Percentiles rank a stretch among this genome's conserved stretches.
These are phyloP conservation scores for Rallus crepitans DNA, from an alignment of 2,797 vertebrate genomes.

Conservation along the genomic window DNA sequence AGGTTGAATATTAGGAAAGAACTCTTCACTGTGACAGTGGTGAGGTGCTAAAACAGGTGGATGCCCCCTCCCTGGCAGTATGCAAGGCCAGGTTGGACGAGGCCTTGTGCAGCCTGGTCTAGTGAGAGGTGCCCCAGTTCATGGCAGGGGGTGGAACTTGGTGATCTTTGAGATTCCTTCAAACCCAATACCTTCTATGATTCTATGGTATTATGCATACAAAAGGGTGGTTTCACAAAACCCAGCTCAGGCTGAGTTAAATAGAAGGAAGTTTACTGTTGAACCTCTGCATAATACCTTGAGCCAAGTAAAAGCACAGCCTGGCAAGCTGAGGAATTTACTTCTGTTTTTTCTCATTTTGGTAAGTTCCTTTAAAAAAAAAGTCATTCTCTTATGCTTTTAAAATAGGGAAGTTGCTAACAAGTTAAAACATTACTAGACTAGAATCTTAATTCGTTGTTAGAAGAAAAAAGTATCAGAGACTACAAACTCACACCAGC, in stretches of 20 bases:
- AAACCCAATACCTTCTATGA: too few species aligned
- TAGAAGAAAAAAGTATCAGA: background rate
- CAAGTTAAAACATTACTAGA: background rate
- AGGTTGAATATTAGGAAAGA: too few species aligned
- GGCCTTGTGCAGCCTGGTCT: too few species aligned
- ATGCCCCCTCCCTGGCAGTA: too few species aligned
- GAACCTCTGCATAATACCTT: constrained; percentile 4
- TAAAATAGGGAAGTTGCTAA: background rate
- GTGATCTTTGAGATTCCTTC: too few species aligned
- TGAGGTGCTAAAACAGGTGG: too few species aligned
- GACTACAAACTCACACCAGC: background rate
- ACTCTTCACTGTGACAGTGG: too few species aligned
- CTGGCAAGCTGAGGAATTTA: background rate
- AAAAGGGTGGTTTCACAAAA: background rate
- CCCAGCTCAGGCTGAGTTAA: background rate
- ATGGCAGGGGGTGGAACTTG: too few species aligned
- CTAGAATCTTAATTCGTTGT: background rate
- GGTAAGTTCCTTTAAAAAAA: background rate
- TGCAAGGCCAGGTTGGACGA: too few species aligned
- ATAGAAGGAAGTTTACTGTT: background rate
- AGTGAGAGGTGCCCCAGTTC: too few species aligned
- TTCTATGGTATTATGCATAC: background rate
- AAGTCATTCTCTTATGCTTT: background rate
- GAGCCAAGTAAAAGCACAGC: background rate
- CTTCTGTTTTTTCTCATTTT: background rate